Percentiles rank a stretch among this genome's conserved stretches.
Evolutionary conservation across 2,113 vertebrate species (phyloP).

Genomic region (Otis tarda): DNA sequence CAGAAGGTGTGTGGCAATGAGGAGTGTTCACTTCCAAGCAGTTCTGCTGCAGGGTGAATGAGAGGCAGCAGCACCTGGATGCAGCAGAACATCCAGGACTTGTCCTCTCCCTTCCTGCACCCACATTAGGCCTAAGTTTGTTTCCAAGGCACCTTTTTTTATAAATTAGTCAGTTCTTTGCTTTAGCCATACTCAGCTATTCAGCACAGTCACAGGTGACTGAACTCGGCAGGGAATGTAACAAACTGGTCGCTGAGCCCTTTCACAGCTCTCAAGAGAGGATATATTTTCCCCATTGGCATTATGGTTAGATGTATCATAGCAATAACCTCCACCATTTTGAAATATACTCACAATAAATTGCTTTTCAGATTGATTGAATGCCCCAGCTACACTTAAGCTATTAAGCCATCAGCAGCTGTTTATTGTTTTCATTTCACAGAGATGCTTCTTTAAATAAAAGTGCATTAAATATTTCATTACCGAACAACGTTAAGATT

Average conservation of each 20-base stretch:
- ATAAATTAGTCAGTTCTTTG: not conserved
- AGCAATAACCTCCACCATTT: not conserved
- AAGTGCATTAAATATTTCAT: not conserved
- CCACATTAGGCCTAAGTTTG: not conserved
- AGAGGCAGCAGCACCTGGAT: not conserved
- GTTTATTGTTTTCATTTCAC: constrained; percentile 50
- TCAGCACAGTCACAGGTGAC: not conserved
- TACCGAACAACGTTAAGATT: not conserved
- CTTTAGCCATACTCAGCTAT: not conserved
- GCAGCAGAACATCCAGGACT: not conserved
- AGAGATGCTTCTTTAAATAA: not conserved
- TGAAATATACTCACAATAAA: not conserved
- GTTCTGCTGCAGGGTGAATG: not conserved
- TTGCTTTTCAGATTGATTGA: constrained; percentile 14
- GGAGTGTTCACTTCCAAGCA: not conserved
- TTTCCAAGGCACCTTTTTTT: not conserved
- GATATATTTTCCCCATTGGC: not conserved
- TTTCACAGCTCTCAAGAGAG: not conserved
- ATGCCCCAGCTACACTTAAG: not conserved
- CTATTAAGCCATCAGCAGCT: constrained; percentile 31
- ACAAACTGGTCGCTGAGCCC: not conserved
- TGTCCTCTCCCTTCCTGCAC: not conserved
- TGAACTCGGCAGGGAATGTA: not conserved
- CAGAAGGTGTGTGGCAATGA: not conserved
- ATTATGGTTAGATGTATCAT: not conserved